These are phyloP conservation scores for Anisognathus igniventris DNA, from an alignment of 2,797 vertebrate species.

Conservation along the genomic window DNA sequence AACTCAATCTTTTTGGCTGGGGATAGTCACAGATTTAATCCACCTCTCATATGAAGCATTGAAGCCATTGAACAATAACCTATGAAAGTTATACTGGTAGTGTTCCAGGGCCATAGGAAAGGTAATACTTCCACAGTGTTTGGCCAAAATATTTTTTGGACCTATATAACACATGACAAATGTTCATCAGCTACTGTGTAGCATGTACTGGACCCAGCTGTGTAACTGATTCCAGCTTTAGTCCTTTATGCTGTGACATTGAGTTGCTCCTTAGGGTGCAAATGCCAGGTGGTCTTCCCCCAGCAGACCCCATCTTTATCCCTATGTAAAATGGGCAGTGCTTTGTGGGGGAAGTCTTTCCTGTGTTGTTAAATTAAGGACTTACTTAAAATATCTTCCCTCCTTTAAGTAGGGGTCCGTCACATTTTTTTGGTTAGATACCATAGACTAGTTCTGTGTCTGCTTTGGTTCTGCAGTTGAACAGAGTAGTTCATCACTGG, in stretches of 20 bases:
- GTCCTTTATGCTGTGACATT: not conserved
- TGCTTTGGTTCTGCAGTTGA: not conserved
- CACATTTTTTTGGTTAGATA: not conserved
- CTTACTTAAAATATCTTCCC: not conserved
- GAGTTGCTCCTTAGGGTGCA: not conserved
- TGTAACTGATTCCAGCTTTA: not conserved
- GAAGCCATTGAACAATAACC: not conserved
- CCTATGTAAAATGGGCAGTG: not conserved
- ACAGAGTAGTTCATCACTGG: not conserved
- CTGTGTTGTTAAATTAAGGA: not conserved
- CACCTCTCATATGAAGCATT: not conserved
- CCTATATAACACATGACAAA: not conserved
- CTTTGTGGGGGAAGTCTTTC: not conserved
- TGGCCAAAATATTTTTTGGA: not conserved
- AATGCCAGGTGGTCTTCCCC: not conserved
- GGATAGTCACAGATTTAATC: not conserved
- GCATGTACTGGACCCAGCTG: not conserved
- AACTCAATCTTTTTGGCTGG: not conserved
- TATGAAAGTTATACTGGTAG: not conserved
- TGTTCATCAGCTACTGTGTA: not conserved
- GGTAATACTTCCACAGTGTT: not conserved
- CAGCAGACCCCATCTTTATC: not conserved
- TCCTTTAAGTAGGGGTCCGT: not conserved
- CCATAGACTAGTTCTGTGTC: not conserved
- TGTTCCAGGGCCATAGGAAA: not conserved